Evolutionary conservation across 2,797 vertebrate species (phyloP).

Genomic region (Podarcis siculus): DNA sequence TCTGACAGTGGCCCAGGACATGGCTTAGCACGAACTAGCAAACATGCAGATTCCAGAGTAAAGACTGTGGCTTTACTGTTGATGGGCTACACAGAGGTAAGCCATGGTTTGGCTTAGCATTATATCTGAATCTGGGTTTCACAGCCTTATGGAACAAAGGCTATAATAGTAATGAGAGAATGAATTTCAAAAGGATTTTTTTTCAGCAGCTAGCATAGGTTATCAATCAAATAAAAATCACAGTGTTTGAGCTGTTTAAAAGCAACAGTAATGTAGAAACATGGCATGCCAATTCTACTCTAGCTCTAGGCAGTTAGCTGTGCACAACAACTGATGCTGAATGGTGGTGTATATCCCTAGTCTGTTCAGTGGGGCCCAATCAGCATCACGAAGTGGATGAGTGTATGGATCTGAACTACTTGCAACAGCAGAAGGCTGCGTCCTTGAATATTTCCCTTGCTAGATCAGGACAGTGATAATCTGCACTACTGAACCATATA

Average conservation of each 20-base stretch:
- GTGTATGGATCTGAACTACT: background rate
- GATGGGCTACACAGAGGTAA: no score
- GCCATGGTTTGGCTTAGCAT: no score
- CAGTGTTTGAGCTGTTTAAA: background rate
- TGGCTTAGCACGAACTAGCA: no score
- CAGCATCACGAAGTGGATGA: background rate
- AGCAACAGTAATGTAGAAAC: background rate
- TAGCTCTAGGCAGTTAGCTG: background rate
- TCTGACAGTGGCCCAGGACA: background rate
- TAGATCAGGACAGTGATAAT: accelerated
- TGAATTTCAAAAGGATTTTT: background rate
- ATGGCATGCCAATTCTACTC: background rate
- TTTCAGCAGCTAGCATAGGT: background rate
- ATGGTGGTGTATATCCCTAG: background rate
- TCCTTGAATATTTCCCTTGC: background rate
- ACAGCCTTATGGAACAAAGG: background rate
- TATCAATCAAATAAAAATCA: background rate
- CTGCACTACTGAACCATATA: background rate
- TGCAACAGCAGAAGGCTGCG: background rate
- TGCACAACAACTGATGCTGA: background rate
- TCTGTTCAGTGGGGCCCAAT: background rate
- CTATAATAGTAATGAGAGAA: background rate
- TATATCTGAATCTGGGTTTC: no score
- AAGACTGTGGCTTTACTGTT: no score
- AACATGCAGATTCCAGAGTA: no score